These are phyloP conservation scores for Myiozetetes cayanensis DNA, from an alignment of 2,113 vertebrate species.

Conservation along the genomic window DNA sequence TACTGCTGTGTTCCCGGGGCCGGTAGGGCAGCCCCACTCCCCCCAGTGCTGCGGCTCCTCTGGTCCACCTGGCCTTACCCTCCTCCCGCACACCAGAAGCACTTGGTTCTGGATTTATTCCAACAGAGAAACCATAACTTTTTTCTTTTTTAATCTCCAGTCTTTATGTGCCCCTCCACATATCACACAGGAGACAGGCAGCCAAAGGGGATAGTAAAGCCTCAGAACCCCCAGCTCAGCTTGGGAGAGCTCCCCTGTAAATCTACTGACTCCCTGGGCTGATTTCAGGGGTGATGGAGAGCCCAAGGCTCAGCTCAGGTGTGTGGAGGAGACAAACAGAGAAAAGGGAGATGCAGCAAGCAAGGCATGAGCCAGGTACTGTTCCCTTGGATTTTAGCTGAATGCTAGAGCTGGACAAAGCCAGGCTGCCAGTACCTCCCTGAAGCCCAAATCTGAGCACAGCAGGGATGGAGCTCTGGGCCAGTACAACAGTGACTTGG, in stretches of 20 bases:
- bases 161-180: background rate
- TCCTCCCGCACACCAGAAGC: background rate
- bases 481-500: background rate
- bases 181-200: background rate
- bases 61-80: background rate
- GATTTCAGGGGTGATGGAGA: background rate
- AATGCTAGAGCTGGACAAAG: background rate
- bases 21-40: constrained; percentile 59
- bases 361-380: background rate
- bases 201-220: background rate
- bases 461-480: background rate
- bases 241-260: background rate
- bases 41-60: background rate
- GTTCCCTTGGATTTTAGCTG: background rate
- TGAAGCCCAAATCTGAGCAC: background rate
- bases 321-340: background rate
- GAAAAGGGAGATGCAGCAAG: background rate
- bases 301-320: background rate
- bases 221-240: background rate
- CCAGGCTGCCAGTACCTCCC: background rate
- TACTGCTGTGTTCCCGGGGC: constrained; percentile 67
- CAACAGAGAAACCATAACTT: background rate
- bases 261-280: background rate
- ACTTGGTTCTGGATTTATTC: background rate
- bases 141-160: background rate